Evolutionary conservation across 1,140 invertebrate genomes (phyloP).

Genomic region (Microplitis demolitor): DNA sequence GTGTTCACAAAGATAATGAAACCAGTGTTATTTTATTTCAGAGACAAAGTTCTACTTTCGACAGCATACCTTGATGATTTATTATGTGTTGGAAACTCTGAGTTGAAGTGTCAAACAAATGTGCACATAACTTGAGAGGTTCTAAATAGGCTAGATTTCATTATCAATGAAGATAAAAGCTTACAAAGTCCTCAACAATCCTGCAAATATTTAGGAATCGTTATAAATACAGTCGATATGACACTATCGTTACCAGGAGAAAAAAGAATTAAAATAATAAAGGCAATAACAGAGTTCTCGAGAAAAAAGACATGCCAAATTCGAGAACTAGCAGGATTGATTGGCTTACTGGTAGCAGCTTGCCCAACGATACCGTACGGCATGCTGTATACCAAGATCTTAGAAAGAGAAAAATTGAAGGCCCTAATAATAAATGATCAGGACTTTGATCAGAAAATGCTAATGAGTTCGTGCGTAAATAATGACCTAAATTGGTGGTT

Average conservation of each 20-base stretch:
- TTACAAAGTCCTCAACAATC: neutral
- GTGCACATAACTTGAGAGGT: neutral
- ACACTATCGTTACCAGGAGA: neutral
- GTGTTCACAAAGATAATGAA: conserved; percentile 13
- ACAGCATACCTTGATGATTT: conserved; percentile 6
- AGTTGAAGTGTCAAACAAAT: neutral
- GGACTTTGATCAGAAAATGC: neutral
- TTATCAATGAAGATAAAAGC: conserved; percentile 10
- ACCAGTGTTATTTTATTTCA: neutral
- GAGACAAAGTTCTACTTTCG: neutral
- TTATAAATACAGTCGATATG: neutral
- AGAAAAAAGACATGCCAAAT: neutral
- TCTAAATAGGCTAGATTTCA: neutral
- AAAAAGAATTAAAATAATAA: neutral
- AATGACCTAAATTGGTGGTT: conserved; percentile 3
- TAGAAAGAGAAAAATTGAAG: conserved; percentile 5
- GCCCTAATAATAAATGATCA: neutral
- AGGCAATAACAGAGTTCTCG: neutral
- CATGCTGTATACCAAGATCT: neutral
- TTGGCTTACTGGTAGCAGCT: neutral
- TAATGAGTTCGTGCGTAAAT: neutral
- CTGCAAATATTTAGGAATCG: conserved; percentile 4
- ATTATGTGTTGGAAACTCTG: neutral
- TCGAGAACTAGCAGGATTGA: neutral
- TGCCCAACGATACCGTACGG: neutral